Percentiles rank a stretch among this genome's conserved stretches.
Conservation (phyloP, 2,797 vertebrate species). For the Sebastes trivittatus region DNA sequence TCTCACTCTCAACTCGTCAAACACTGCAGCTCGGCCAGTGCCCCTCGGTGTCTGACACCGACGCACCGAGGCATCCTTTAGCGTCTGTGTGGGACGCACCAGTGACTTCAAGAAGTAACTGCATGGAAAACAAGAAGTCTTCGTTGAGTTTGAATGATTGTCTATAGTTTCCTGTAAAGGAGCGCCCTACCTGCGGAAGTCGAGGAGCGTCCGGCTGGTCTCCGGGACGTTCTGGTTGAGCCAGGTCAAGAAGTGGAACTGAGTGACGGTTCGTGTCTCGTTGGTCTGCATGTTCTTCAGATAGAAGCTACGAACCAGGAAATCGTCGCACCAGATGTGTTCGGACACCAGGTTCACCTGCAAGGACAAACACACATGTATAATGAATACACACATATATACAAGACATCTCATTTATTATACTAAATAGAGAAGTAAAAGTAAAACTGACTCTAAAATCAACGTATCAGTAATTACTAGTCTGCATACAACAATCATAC, state of each 20-base stretch:
- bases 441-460: not conserved
- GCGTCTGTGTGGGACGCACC: no score
- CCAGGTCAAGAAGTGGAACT: slow-evolving; percentile 99
- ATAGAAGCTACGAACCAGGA: slow-evolving; percentile 97
- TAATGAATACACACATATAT: not conserved
- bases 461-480: not conserved
- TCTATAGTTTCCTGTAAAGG: not conserved
- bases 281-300: slow-evolving; percentile 96
- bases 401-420: not conserved
- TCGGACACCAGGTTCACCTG: slow-evolving; percentile 97
- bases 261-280: slow-evolving; percentile 94
- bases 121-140: not conserved
- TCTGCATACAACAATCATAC: no score
- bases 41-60: no score
- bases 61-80: no score
- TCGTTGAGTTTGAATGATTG: not conserved
- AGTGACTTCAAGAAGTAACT: not conserved
- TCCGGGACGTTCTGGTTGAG: slow-evolving; percentile 90
- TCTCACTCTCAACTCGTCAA: no score
- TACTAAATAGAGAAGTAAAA: no score
- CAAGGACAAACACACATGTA: not conserved
- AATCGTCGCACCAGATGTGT: slow-evolving; percentile 98
- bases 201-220: slow-evolving; percentile 91
- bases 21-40: no score
- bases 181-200: slow-evolving; percentile 94